Base-by-base conservation (phyloP, 1,140 invertebrate species). In the Drosophila busckii region DNA sequence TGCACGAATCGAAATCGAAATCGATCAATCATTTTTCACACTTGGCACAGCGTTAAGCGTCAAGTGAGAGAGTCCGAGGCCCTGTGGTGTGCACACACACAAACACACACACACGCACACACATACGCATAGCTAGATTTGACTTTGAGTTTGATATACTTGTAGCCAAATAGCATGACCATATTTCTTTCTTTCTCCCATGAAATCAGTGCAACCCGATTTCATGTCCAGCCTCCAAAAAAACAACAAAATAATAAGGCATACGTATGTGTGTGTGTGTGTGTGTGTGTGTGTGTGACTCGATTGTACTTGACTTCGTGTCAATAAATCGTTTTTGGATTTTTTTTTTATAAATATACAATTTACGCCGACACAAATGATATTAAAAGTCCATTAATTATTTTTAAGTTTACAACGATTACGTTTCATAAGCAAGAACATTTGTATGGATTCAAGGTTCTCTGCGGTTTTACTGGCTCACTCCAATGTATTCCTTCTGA, bases 371-470 rank as follows among this genome's bases (percentile, higher is more conserved):
- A 84, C 71, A 64, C 71, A 73, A 84, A 70, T 71, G 71, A 84
- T 84, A 84, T 84, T 84, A 84, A 84, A 84, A 84, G 71, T 78
- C 80, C 78, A 84, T 84, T 84, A 84, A 84, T 84, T 78, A 78
- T 61, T 62, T 62, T 16, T 20, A 41, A 59, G 62, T 55, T 59
- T 41, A 41, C 71, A 58, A 71, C 71, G 71, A 76, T 70, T 76
- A 66, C 60, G 59, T 41, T 8, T n/a, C n/a, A n/a, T n/a, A n/a
- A n/a, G n/a, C n/a, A n/a, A n/a, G n/a, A n/a, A n/a, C n/a, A n/a
- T n/a, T n/a, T n/a, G n/a, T n/a, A n/a, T n/a, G 19, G 46, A 61
- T 66, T 65, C 53, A 62, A 20, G 2, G 13, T 32, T 32, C 8
- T 15, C 2, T 32, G 13, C 4, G 3, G 1, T 16, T 34, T 0